Percentiles rank a stretch among this genome's conserved stretches.
Evolutionary conservation across 2,797 vertebrate genomes (phyloP).

Genomic region (Pseudomugil tenellus): DNA sequence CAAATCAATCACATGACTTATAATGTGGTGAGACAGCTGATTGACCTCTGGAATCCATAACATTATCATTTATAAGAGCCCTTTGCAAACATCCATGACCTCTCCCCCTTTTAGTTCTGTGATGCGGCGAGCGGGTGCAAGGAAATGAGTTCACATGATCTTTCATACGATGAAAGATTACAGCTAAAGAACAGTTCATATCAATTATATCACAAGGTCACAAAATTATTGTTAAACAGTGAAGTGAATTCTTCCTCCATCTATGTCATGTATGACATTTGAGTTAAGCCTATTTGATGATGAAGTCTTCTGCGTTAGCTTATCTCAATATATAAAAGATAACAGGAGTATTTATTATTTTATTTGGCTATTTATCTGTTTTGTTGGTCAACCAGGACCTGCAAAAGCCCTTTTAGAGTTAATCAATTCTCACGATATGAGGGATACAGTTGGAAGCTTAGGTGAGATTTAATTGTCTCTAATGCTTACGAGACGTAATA

Average conservation of each 20-base stretch:
- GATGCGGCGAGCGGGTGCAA: not conserved
- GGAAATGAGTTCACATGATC: not conserved
- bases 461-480: slow-evolving; percentile 34
- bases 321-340: not conserved
- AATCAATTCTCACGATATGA: slow-evolving; percentile 25
- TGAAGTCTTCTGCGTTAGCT: slow-evolving; percentile 40
- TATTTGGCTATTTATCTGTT: slow-evolving; percentile 28
- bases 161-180: not conserved
- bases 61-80: slow-evolving; percentile 53
- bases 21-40: slow-evolving; percentile 54
- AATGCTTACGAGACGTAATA: slow-evolving; percentile 26
- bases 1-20: slow-evolving; percentile 68
- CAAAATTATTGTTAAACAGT: not conserved
- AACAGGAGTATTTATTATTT: slow-evolving; percentile 1
- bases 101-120: not conserved
- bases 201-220: slow-evolving; percentile 15
- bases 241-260: not conserved
- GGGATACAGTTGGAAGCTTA: slow-evolving; percentile 37
- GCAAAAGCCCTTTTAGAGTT: slow-evolving; percentile 4
- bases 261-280: slow-evolving; percentile 1
- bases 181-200: slow-evolving; percentile 1
- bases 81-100: slow-evolving; percentile 22
- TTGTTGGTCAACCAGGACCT: slow-evolving; percentile 30
- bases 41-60: slow-evolving; percentile 63
- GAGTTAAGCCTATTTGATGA: slow-evolving; percentile 17